Percentiles rank a stretch among this genome's conserved stretches.
Evolutionary conservation across 2,797 vertebrate species (phyloP).

Genomic region (Hippocampus kuda): DNA sequence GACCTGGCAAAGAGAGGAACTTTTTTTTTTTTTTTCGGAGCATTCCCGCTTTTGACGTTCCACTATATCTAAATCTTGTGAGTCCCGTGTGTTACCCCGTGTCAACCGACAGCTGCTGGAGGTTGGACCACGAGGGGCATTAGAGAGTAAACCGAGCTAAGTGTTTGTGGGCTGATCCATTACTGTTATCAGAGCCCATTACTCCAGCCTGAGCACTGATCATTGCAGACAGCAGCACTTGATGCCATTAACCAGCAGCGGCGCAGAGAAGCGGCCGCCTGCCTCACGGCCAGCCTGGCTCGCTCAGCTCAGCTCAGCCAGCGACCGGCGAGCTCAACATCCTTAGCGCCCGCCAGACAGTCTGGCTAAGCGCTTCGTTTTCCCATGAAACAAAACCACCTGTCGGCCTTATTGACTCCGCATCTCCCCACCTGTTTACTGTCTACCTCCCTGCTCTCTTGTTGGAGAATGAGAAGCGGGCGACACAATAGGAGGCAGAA

Average conservation of each 20-base stretch:
- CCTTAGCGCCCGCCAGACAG: conserved; percentile 12
- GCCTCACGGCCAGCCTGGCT: conserved; percentile 35
- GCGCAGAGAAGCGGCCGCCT: conserved; percentile 32
- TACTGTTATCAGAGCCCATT: conserved; percentile 73
- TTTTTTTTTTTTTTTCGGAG: not conserved
- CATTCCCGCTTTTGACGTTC: not conserved
- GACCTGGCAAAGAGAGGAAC: not conserved
- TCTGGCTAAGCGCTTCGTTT: conserved; percentile 27
- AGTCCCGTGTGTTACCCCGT: conserved; percentile 5
- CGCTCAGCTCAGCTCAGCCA: conserved; percentile 3
- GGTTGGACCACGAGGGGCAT: conserved; percentile 57
- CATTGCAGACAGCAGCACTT: conserved; percentile 66
- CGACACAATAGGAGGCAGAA: conserved; percentile 17
- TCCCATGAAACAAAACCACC: conserved; percentile 15
- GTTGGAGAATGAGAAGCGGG: conserved; percentile 14
- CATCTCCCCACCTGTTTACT: conserved; percentile 24
- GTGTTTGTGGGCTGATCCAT: conserved; percentile 68
- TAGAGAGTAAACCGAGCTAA: conserved; percentile 69
- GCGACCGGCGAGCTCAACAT: conserved; percentile 16
- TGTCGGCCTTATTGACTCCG: conserved; percentile 35
- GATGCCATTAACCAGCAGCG: conserved; percentile 64
- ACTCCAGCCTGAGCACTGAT: conserved; percentile 60
- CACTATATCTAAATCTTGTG: not conserved
- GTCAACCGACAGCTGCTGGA: conserved; percentile 53
- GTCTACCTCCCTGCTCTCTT: conserved; percentile 11